A percentile compares a stretch with the other conserved stretches of the same genome.
Evolutionary conservation across 2,113 vertebrate genomes (phyloP).

Genomic region (Acinonyx jubatus): DNA sequence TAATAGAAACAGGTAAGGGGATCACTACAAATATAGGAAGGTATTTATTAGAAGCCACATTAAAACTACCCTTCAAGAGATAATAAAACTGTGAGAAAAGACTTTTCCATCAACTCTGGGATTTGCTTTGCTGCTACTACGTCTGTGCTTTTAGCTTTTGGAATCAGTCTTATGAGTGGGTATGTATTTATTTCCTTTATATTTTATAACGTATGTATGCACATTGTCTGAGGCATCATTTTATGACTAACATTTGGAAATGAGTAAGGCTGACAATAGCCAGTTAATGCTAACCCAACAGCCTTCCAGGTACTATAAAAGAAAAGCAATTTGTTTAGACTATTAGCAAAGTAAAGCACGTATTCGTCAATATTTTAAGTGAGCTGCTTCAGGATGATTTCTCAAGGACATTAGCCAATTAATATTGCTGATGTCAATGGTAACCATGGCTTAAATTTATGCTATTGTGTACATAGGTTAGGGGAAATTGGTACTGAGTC

Average conservation of each 20-base stretch:
- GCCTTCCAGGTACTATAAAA: neutral
- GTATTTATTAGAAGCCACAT: conserved; percentile 20
- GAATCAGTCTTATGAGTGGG: neutral
- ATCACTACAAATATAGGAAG: neutral
- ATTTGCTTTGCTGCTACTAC: neutral
- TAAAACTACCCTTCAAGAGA: conserved; percentile 4
- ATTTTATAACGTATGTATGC: neutral
- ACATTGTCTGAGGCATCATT: neutral
- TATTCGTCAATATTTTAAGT: conserved; percentile 51
- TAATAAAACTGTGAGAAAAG: neutral
- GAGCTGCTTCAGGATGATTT: conserved; percentile 24
- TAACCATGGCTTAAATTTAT: conserved; percentile 50
- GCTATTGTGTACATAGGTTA: neutral
- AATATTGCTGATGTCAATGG: neutral
- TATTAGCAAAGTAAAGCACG: conserved; percentile 40
- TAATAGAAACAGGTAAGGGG: neutral
- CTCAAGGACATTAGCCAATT: conserved; percentile 48
- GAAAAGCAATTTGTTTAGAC: conserved; percentile 51
- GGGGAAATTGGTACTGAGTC: conserved; percentile 57
- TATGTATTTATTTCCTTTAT: neutral
- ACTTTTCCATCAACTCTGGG: neutral
- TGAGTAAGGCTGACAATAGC: neutral
- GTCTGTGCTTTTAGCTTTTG: conserved; percentile 4
- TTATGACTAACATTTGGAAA: conserved; percentile 5
- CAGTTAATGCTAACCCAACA: neutral